Conservation (phyloP, 1,140 invertebrate genomes). For the Neodiprion pinetum region DNA sequence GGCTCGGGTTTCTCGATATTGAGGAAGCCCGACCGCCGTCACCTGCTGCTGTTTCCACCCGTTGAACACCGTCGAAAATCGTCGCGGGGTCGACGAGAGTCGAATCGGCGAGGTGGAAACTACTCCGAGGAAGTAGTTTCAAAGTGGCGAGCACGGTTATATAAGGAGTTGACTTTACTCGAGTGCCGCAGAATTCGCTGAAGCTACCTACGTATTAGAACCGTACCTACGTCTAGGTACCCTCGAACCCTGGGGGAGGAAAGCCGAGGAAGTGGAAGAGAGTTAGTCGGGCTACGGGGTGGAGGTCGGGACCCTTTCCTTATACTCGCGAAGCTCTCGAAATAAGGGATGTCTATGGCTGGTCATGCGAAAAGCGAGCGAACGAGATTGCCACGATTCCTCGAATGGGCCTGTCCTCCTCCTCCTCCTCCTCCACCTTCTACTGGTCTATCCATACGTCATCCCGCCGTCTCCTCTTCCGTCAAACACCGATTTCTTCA, state of each 20-base stretch:
- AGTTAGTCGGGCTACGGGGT: background rate
- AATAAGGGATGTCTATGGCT: slow-evolving; percentile 20
- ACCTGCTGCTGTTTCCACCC: too few relatives aligned
- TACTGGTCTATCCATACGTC: slow-evolving; percentile 19
- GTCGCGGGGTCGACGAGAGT: too few relatives aligned
- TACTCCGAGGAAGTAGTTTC: slow-evolving; percentile 4
- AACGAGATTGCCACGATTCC: slow-evolving; percentile 56
- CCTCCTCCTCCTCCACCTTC: background rate
- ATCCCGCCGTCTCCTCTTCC: slow-evolving; percentile 17
- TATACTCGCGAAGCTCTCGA: too few relatives aligned
- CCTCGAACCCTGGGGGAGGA: background rate
- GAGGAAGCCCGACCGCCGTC: too few relatives aligned
- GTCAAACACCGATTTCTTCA: too few relatives aligned
- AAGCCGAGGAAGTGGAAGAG: background rate
- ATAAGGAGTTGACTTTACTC: background rate
- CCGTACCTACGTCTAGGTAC: background rate
- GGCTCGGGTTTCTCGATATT: too few relatives aligned
- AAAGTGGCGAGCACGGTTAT: background rate
- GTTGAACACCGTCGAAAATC: too few relatives aligned
- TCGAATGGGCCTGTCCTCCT: slow-evolving; percentile 28
- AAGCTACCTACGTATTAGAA: background rate
- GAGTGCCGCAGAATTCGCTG: background rate
- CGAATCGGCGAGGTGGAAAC: background rate
- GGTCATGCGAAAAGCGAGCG: slow-evolving; percentile 50
- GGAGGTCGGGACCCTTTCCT: background rate